Evolutionary conservation across 2,888 invertebrate genomes (phyloP), one percentile per base, ranked within the genome.

Genomic region (Stomorhina lunata): DNA sequence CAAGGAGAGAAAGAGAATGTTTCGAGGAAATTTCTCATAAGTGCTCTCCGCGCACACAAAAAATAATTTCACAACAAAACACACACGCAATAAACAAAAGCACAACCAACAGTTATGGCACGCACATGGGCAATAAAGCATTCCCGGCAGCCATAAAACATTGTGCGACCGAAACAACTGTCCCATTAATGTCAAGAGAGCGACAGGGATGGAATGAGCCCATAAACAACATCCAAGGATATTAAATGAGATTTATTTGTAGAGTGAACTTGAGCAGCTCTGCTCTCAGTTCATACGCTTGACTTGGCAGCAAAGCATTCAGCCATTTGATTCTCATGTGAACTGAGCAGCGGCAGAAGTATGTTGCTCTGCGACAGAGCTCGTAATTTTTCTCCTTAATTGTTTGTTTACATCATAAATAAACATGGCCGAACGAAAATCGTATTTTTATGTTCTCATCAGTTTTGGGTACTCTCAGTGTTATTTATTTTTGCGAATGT

Each of bases 91-190:
- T 48, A 57, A 69, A 75, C 50, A 75, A 68, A 5, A 65, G 57
- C 57, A 65, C 27, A 50, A 73, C 45, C 15, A 79, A 83, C 72
- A 73, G 79, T 76, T 77, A 84, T 83, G 80, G 85, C 84, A 84
- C 84, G 59, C 84, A 81, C 80, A 83, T 85, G 79, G 82, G 89
- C 87, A 88, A 91, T 91, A 91, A 91, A 91, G 88, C 90, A 91
- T 91, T 89, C 87, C 86, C 85, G 87, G 88, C 88, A 87, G 89
- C 88, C 89, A 91, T 91, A 91, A 91, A 91, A 86, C 89, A 91
- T 90, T 86, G 88, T 86, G 85, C 57, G 86, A 90, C 84, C 71
- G 86, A 87, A 87, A 86, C 15, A 69, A 76, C 29, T 50, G 68
- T 55, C 50, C 50, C 37, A 37, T 17, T 15, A 9, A 4, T 2